These are phyloP conservation scores for Isoperla grammatica DNA, from an alignment of 2,888 invertebrate genomes.

Conservation along the genomic window DNA sequence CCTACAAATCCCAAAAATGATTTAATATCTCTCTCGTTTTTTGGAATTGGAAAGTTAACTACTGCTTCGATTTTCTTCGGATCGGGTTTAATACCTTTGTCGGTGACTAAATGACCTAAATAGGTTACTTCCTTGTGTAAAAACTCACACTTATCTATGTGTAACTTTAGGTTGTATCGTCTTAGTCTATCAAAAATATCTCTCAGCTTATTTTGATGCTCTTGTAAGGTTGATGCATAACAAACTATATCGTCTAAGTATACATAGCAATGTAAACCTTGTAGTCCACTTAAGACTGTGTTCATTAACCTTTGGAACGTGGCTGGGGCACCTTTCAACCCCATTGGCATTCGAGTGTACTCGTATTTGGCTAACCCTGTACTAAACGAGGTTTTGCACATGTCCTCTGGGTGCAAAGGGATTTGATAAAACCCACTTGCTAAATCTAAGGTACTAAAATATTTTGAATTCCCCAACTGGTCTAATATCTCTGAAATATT, in stretches of 20 bases:
- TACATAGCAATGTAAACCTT: conserved; percentile 29
- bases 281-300: conserved; percentile 25
- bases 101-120: conserved; percentile 23
- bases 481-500: conserved; percentile 5
- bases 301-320: conserved; percentile 33
- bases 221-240: conserved; percentile 25
- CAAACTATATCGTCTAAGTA: conserved; percentile 32
- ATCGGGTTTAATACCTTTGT: conserved; percentile 26
- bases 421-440: conserved; percentile 6
- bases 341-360: conserved; percentile 25
- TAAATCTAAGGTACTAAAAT: conserved; percentile 6
- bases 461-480: conserved; percentile 3
- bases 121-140: conserved; percentile 16
- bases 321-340: conserved; percentile 29
- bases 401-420: not conserved
- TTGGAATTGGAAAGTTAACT: conserved; percentile 20
- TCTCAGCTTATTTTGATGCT: conserved; percentile 20
- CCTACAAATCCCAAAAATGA: conserved; percentile 14
- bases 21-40: conserved; percentile 15
- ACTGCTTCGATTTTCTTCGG: conserved; percentile 26
- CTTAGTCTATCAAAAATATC: conserved; percentile 16
- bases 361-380: not conserved
- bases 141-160: conserved; percentile 24
- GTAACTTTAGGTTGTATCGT: conserved; percentile 11
- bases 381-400: conserved; percentile 14